Conservation (phyloP, 92 coral and sea anemone species). For the Hydrozoanthus gracilis region DNA sequence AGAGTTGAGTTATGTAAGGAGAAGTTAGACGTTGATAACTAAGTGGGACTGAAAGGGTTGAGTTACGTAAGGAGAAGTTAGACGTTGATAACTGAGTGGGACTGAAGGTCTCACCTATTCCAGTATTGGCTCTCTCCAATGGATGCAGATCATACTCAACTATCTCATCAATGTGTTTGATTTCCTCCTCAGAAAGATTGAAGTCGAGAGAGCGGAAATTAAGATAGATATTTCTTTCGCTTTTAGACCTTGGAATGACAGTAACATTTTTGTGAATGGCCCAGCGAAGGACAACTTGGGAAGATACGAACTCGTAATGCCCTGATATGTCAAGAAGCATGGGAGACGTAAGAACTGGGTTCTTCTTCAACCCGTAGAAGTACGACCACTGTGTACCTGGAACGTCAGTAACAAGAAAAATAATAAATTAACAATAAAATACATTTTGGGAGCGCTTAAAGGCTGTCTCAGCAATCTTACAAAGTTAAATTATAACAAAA, state of each 20-base stretch:
- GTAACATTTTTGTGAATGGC: constrained; percentile 94
- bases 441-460: too few relatives aligned
- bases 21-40: too few relatives aligned
- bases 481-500: too few relatives aligned
- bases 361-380: constrained; percentile 83
- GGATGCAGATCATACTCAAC: constrained; percentile 86
- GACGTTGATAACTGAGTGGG: too few relatives aligned
- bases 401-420: neutral
- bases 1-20: too few relatives aligned
- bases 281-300: constrained; percentile 92
- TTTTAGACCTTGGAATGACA: constrained; percentile 92
- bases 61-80: too few relatives aligned
- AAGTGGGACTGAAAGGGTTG: too few relatives aligned
- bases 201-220: constrained; percentile 88
- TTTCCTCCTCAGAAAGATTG: constrained; percentile 76
- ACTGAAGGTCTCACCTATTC: constrained; percentile 60
- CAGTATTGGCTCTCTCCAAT: constrained; percentile 67
- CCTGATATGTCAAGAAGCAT: constrained; percentile 80
- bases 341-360: constrained; percentile 82
- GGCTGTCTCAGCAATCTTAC: too few relatives aligned
- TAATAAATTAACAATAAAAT: neutral
- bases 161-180: constrained; percentile 70
- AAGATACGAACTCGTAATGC: constrained; percentile 88
- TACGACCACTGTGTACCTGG: constrained; percentile 90
- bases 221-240: constrained; percentile 85